phyloP scores from a whole-genome alignment of 2,888 invertebrate species.

The Metallyticus violacea region DNA sequence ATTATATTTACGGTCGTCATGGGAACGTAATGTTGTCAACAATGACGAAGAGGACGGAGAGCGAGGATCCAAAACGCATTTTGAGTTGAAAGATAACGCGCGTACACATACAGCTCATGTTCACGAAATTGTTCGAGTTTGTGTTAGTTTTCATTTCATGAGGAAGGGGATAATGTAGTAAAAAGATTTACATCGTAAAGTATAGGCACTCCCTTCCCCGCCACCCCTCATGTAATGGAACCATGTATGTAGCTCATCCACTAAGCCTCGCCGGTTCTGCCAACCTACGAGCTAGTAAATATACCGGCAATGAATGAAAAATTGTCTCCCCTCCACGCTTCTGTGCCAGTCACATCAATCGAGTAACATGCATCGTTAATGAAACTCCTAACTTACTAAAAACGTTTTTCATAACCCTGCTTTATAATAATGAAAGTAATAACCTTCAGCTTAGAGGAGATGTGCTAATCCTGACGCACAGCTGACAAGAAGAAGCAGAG shows the following conservation, averaged over 20 bases:
- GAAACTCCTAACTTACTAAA: neutral
- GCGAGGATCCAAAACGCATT: neutral
- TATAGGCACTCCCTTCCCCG: neutral
- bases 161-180: slow-evolving; percentile 24
- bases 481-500: neutral
- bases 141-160: slow-evolving; percentile 22
- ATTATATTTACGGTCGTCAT: slow-evolving; percentile 27
- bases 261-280: neutral
- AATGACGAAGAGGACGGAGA: slow-evolving; percentile 8
- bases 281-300: neutral
- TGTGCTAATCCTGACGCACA: neutral
- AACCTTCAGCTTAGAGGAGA: neutral
- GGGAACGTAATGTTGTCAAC: slow-evolving; percentile 28
- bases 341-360: neutral
- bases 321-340: neutral
- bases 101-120: neutral
- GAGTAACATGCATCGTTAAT: neutral
- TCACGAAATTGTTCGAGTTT: slow-evolving; percentile 16
- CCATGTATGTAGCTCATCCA: neutral
- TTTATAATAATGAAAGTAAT: neutral
- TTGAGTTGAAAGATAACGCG: neutral
- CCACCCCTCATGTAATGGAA: neutral
- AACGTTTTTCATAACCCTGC: neutral
- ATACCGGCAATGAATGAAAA: neutral
- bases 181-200: slow-evolving; percentile 32